phyloP scores from a whole-genome alignment of 1,140 invertebrate genomes.

The Phthorimaea operculella region DNA sequence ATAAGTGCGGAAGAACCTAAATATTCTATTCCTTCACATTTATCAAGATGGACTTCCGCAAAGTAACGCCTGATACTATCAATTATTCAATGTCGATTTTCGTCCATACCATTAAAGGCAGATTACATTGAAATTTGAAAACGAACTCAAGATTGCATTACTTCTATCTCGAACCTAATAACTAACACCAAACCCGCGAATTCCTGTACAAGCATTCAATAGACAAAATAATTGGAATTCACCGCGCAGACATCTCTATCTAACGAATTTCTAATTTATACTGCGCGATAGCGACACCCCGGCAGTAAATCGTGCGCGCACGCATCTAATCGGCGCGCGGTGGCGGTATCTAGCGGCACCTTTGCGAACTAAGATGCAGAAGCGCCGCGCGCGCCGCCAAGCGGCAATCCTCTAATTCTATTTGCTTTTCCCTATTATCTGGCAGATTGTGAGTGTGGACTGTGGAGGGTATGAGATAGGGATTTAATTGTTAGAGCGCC shows the following conservation, averaged over 20 bases:
- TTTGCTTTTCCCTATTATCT: too few species aligned
- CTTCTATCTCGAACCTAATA: not conserved
- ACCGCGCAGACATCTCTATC: conserved; percentile 47
- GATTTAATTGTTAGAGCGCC: too few species aligned
- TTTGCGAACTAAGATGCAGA: conserved; percentile 50
- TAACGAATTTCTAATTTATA: conserved; percentile 65
- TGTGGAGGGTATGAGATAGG: too few species aligned
- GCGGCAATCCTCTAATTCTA: not conserved
- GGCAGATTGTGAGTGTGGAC: too few species aligned
- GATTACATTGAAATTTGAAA: too few species aligned
- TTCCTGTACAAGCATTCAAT: not conserved
- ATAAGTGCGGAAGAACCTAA: too few species aligned
- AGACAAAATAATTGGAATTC: conserved; percentile 43
- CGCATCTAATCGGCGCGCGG: conserved; percentile 54
- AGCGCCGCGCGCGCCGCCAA: conserved; percentile 27
- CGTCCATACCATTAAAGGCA: too few species aligned
- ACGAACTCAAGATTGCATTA: too few species aligned
- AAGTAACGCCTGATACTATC: too few species aligned
- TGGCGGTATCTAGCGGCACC: conserved; percentile 55
- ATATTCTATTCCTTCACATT: too few species aligned
- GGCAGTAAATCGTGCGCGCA: conserved; percentile 47
- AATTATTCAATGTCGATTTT: too few species aligned
- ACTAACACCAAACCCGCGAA: not conserved
- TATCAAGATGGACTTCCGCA: too few species aligned
- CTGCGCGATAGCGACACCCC: conserved; percentile 40